Percentiles rank a stretch among this genome's conserved stretches.
Evolutionary conservation across 2,797 vertebrate genomes (phyloP).

Genomic region (Danio jaintianensis): DNA sequence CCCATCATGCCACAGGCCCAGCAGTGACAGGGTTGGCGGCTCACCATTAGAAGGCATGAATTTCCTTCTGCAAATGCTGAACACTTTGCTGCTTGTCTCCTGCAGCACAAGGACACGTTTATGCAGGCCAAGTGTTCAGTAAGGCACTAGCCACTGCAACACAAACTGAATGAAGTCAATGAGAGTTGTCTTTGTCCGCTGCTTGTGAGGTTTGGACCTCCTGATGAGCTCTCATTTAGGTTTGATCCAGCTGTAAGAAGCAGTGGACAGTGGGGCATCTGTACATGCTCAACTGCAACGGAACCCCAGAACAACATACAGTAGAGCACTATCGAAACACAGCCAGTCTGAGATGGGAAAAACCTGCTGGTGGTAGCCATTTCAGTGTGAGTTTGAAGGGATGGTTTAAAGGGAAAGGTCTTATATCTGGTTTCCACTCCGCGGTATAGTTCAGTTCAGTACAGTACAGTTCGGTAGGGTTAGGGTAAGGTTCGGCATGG

Average conservation of each 20-base stretch:
- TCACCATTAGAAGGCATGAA: conserved; percentile 59
- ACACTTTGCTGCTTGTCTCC: conserved; percentile 80
- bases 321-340: too few relatives aligned
- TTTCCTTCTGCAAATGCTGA: conserved; percentile 72
- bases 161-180: conserved; percentile 47
- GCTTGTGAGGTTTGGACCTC: conserved; percentile 64
- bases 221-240: conserved; percentile 58
- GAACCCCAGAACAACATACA: not conserved
- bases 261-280: conserved; percentile 70
- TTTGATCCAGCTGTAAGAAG: conserved; percentile 63
- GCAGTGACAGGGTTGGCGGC: conserved; percentile 33
- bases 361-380: not conserved
- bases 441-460: too few relatives aligned
- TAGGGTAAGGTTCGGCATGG: too few relatives aligned
- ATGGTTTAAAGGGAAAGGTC: conserved; percentile 41
- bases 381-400: not conserved
- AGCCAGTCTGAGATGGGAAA: not conserved
- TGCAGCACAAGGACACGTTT: conserved; percentile 78
- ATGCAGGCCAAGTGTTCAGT: conserved; percentile 63
- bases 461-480: too few relatives aligned
- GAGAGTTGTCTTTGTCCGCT: conserved; percentile 54
- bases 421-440: not conserved
- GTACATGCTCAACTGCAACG: conserved; percentile 49
- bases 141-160: conserved; percentile 57
- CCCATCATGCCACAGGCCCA: conserved; percentile 51